Base-by-base conservation (phyloP, 2,888 invertebrate genomes). In the Phalangium opilio region DNA sequence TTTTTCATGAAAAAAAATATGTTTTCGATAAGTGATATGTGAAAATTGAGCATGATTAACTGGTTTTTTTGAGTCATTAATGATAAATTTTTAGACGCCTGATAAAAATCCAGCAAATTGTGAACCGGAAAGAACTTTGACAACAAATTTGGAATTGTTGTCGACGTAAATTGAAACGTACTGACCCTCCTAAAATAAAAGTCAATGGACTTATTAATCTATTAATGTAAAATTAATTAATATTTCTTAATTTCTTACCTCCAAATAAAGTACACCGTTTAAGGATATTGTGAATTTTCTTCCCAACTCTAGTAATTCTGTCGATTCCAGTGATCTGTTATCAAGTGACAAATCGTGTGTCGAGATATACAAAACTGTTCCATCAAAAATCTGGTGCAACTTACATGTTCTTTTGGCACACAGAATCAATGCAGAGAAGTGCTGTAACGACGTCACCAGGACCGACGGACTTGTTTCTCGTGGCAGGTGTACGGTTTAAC, bases 81-180 rank as follows among this genome's bases (percentile, higher is more conserved):
- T 27, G 27, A 27, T n/a, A n/a, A 27, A 7, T 8, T 38, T 46
- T 43, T 42, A 56, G 7, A 55, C 27, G 1, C 62, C 62, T 2
- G 61, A 50, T n/a, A 64, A 49, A 15, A 62, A 50, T 4, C 63
- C 64, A 14, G 58, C 57, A 49, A 61, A 63, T 39, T 63, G 61
- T 3, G 63, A 63, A 1, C 60, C 59, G n/a, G 52, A 53, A 32
- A 58, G 52, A 10, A 63, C 55, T 3, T 55, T 50, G 3, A 63
- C 38, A 4, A 53, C 50, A 19, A 55, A 45, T 7, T 54, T 50
- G 0, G 62, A 62, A 5, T 59, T 54, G 48, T 64, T 64, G 50
- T 63, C 63, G 1, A 63, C 53, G 49, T 59, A 62, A 11, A 64
- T 55, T 2, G 63, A 64, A 1, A 58, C 58, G 35, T 62, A 62